Percentiles rank a stretch among this genome's conserved stretches.
Conservation (phyloP, 2,797 vertebrate species). For the Rhinophrynus dorsalis region DNA sequence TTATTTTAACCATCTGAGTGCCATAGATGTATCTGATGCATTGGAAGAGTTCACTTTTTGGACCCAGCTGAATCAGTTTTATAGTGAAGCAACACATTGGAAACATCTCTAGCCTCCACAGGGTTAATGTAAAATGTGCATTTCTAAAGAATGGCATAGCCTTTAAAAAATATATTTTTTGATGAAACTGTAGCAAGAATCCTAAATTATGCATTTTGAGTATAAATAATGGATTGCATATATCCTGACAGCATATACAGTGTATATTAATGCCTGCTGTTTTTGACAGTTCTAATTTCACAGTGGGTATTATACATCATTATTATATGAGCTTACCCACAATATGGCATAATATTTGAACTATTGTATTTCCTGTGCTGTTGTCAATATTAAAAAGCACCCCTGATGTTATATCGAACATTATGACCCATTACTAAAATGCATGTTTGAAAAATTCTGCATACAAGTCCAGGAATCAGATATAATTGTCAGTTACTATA, state of each 20-base stretch:
- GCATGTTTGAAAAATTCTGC: neutral
- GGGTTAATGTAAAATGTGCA: too few species aligned
- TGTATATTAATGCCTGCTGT: neutral
- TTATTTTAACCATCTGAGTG: too few species aligned
- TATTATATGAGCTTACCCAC: neutral
- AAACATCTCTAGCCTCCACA: too few species aligned
- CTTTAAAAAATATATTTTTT: too few species aligned
- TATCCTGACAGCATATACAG: neutral
- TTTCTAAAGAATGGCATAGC: too few species aligned
- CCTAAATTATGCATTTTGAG: neutral
- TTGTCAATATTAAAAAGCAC: constrained; percentile 1
- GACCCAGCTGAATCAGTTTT: too few species aligned
- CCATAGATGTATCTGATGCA: too few species aligned
- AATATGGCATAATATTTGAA: neutral
- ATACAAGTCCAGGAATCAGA: neutral
- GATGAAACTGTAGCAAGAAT: neutral
- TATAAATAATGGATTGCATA: neutral
- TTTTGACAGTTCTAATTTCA: neutral
- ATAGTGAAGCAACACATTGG: too few species aligned
- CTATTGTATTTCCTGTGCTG: neutral
- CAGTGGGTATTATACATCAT: neutral
- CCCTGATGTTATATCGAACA: neutral
- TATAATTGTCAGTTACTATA: neutral
- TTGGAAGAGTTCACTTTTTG: too few species aligned
- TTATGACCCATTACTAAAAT: neutral